A percentile compares a stretch with the other conserved stretches of the same genome.
Conservation (phyloP, 2,113 vertebrate species). For the Labrus mixtus region DNA sequence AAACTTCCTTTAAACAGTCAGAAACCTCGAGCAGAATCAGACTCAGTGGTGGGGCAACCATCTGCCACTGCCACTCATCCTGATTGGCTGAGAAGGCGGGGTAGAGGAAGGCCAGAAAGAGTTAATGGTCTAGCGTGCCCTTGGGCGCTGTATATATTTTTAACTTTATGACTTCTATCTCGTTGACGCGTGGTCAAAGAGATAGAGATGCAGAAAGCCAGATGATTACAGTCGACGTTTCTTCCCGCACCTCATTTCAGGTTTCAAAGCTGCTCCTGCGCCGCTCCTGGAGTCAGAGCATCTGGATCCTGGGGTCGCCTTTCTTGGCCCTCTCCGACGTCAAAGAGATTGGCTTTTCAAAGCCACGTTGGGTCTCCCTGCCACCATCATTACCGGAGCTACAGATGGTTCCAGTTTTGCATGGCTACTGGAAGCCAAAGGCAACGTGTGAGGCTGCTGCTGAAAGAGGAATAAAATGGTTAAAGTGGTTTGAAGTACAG, state of each 20-base stretch:
- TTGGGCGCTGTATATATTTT: neutral
- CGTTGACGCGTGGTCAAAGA: conserved; percentile 39
- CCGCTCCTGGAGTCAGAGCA: conserved; percentile 55
- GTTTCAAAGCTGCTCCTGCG: conserved; percentile 71
- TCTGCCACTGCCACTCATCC: no score
- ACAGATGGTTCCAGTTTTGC: conserved; percentile 70
- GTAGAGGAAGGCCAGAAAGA: neutral
- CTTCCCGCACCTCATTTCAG: conserved; percentile 67
- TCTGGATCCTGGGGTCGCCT: conserved; percentile 63
- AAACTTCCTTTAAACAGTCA: no score
- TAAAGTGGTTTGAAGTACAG: conserved; percentile 59
- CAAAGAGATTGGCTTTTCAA: conserved; percentile 73
- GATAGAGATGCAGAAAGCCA: conserved; percentile 13
- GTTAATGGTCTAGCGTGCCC: neutral
- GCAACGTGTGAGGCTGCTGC: conserved; percentile 13
- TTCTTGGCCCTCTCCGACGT: conserved; percentile 69
- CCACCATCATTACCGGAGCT: conserved; percentile 69
- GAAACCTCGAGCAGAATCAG: no score
- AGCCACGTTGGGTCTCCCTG: conserved; percentile 50
- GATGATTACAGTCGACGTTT: conserved; percentile 61
- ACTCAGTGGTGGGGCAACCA: no score
- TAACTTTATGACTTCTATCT: conserved; percentile 22
- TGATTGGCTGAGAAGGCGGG: no score
- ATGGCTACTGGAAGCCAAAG: conserved; percentile 49
- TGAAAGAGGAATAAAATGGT: conserved; percentile 22